Conservation (phyloP, 2,888 invertebrate species). For the Omphaloscelis lunosa region DNA sequence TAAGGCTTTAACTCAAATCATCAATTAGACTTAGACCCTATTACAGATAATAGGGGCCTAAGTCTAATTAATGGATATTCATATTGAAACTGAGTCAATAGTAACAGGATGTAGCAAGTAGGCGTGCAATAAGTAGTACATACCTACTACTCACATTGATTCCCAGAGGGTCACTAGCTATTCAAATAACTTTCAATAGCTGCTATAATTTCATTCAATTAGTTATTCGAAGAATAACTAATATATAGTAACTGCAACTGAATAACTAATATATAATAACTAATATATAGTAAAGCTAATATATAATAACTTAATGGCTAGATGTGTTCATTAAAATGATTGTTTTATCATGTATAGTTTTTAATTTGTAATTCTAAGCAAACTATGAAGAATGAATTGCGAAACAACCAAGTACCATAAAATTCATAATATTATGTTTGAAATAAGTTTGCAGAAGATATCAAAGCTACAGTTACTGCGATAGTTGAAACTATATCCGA, state of each 20-base stretch:
- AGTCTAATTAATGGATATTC: background rate
- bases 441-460: background rate
- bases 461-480: background rate
- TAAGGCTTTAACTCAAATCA: too few species aligned
- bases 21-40: too few species aligned
- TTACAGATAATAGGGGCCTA: background rate
- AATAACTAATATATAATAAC: too few species aligned
- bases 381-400: slow-evolving; percentile 3
- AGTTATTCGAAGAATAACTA: background rate
- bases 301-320: too few species aligned
- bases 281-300: too few species aligned
- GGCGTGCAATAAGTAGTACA: slow-evolving; percentile 6
- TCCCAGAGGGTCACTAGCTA: slow-evolving; percentile 38
- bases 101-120: slow-evolving; percentile 37
- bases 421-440: background rate
- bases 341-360: background rate
- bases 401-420: background rate
- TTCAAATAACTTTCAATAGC: slow-evolving; percentile 17
- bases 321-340: background rate
- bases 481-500: slow-evolving; percentile 9
- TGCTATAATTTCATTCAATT: slow-evolving; percentile 22
- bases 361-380: slow-evolving; percentile 10
- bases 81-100: slow-evolving; percentile 26
- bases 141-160: slow-evolving; percentile 11
- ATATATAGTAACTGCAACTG: too few species aligned